phyloP scores from a whole-genome alignment of 2,888 invertebrate genomes.

The Pristionchus japonicus region DNA sequence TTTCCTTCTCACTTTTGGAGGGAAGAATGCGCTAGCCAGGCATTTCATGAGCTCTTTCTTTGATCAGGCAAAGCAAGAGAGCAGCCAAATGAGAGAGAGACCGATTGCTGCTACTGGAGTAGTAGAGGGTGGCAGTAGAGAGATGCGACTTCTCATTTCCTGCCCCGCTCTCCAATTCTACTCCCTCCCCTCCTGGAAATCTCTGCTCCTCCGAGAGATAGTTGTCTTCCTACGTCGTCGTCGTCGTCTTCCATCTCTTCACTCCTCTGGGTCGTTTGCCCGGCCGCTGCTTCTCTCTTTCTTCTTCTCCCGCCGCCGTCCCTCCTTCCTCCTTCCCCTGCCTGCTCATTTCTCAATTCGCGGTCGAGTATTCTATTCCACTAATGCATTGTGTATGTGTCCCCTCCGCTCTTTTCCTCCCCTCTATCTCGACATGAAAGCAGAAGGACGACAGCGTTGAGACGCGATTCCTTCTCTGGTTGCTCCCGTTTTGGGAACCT shows the following conservation, averaged over 20 bases:
- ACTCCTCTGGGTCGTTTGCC: neutral
- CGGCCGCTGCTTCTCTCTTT: slow-evolving; percentile 19
- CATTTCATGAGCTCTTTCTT: neutral
- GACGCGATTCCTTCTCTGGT: neutral
- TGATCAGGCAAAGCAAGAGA: neutral
- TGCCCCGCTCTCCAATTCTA: neutral
- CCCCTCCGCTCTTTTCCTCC: neutral
- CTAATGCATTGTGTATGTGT: slow-evolving; percentile 44
- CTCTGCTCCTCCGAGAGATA: neutral
- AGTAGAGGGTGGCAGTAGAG: neutral
- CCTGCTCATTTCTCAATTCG: slow-evolving; percentile 41
- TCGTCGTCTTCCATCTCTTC: slow-evolving; percentile 1
- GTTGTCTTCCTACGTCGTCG: neutral
- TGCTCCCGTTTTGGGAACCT: neutral
- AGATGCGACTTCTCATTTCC: slow-evolving; percentile 7
- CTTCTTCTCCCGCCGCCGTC: neutral
- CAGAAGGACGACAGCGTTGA: neutral
- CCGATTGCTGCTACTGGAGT: neutral
- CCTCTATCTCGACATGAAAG: slow-evolving; percentile 20
- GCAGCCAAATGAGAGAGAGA: neutral
- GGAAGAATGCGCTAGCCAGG: neutral
- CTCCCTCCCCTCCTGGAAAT: neutral
- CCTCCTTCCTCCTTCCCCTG: neutral
- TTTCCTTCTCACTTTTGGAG: neutral
- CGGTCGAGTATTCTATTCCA: slow-evolving; percentile 44